Conservation (phyloP, 2,888 invertebrate species). For the Helicoverpa assulta region DNA sequence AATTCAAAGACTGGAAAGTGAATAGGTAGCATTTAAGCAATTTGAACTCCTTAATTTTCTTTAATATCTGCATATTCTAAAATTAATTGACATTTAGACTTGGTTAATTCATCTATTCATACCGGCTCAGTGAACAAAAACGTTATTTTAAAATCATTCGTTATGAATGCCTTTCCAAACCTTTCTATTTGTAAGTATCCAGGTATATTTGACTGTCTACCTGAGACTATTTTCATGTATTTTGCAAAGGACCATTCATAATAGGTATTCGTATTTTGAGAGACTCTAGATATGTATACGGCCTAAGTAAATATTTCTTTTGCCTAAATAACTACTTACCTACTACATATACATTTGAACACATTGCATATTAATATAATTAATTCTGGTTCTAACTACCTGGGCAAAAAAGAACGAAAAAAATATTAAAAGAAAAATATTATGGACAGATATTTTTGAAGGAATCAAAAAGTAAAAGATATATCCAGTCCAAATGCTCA, state of each 20-base stretch:
- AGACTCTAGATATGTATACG: too few species aligned
- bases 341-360: too few species aligned
- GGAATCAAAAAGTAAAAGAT: conserved; percentile 45
- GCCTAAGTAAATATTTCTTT: too few species aligned
- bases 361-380: too few species aligned
- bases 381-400: too few species aligned
- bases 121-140: conserved; percentile 17
- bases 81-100: conserved; percentile 21
- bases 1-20: conserved; percentile 6
- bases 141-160: background rate
- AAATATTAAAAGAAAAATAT: too few species aligned
- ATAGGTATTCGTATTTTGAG: too few species aligned
- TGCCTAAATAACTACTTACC: too few species aligned
- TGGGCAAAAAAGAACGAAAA: too few species aligned
- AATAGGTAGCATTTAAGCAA: conserved; percentile 9
- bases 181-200: conserved; percentile 10
- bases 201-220: background rate
- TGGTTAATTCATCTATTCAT: background rate
- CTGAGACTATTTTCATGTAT: too few species aligned
- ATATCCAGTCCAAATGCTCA: conserved; percentile 42
- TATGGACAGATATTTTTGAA: background rate
- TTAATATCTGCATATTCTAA: conserved; percentile 10
- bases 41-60: conserved; percentile 11
- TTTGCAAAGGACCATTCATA: too few species aligned
- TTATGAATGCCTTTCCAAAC: conserved; percentile 1